A percentile compares a stretch with the other conserved stretches of the same genome.
Evolutionary conservation across 1,140 invertebrate species (phyloP).

Genomic region (Dreissena polymorpha): DNA sequence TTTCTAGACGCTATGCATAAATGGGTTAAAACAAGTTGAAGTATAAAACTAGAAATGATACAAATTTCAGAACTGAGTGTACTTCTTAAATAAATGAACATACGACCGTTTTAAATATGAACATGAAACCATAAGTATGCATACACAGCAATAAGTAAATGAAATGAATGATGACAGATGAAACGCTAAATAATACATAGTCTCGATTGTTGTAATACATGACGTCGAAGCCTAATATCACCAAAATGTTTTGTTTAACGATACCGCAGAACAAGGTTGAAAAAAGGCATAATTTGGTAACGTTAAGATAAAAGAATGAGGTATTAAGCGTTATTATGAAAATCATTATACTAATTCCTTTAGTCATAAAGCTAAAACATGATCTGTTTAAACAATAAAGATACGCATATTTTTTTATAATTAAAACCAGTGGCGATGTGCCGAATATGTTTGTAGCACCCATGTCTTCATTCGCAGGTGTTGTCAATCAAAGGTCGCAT

Average conservation of each 20-base stretch:
- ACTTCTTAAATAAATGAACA: not conserved
- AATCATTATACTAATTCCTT: not conserved
- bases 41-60: not conserved
- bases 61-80: not conserved
- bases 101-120: not conserved
- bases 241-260: too few species aligned
- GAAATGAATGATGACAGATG: too few species aligned
- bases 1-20: too few species aligned
- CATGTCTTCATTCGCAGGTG: conserved; percentile 16
- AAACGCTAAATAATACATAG: too few species aligned
- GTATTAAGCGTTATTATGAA: not conserved
- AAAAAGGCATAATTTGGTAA: too few species aligned
- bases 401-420: not conserved
- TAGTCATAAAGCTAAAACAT: not conserved
- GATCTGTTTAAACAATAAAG: not conserved
- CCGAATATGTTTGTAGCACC: not conserved
- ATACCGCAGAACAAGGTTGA: too few species aligned
- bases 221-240: too few species aligned
- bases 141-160: too few species aligned
- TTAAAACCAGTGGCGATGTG: not conserved
- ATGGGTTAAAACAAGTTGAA: not conserved
- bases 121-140: too few species aligned
- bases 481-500: not conserved
- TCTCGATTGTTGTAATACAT: too few species aligned
- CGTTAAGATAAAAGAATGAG: too few species aligned